A percentile compares a stretch with the other conserved stretches of the same genome.
Evolutionary conservation across 2,888 invertebrate species (phyloP).

Genomic region (Pterobdella sp.): DNA sequence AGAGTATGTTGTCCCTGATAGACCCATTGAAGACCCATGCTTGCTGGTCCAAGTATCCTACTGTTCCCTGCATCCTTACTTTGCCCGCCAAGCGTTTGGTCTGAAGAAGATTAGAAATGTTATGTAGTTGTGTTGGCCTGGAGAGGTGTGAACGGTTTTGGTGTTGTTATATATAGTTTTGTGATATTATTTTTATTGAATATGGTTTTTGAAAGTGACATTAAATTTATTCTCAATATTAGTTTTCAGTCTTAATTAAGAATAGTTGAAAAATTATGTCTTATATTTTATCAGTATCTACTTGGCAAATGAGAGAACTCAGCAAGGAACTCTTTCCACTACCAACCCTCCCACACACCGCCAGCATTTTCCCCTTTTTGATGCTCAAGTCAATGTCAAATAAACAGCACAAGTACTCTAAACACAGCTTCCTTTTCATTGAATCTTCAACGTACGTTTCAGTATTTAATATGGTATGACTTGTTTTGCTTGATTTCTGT

Average conservation of each 20-base stretch:
- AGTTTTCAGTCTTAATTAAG: too few species aligned
- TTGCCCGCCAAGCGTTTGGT: constrained; percentile 14
- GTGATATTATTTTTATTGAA: not conserved
- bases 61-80: constrained; percentile 28
- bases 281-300: constrained; percentile 1
- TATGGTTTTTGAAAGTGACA: not conserved
- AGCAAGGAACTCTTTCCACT: constrained; percentile 65
- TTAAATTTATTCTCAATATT: not conserved
- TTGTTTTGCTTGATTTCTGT: too few species aligned
- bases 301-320: constrained; percentile 66
- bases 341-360: constrained; percentile 65
- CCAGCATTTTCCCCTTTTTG: constrained; percentile 26
- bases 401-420: not conserved
- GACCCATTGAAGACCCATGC: constrained; percentile 35
- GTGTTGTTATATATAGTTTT: not conserved
- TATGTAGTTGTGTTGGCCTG: not conserved
- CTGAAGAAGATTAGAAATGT: constrained; percentile 15
- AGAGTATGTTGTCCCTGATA: constrained; percentile 34
- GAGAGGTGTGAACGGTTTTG: too few species aligned
- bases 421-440: not conserved
- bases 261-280: too few species aligned
- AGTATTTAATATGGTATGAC: too few species aligned
- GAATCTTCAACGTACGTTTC: not conserved
- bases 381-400: not conserved
- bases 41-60: constrained; percentile 34